Conservation (phyloP, 2,888 invertebrate species). For the Melanargia galathea region DNA sequence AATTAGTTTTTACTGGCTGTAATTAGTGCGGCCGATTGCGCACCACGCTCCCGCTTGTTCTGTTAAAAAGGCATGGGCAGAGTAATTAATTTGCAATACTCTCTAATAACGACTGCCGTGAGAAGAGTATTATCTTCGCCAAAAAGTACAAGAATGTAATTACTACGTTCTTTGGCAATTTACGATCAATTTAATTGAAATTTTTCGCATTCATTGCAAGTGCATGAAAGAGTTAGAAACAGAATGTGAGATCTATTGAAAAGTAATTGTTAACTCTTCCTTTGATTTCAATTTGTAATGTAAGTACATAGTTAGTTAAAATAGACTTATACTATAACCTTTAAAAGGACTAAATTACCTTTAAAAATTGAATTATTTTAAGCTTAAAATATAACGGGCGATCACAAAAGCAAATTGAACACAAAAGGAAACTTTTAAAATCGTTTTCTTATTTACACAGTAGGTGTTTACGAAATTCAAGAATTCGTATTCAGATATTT, state of each 20-base stretch:
- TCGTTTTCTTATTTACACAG: slow-evolving; percentile 5
- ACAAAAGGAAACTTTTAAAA: neutral
- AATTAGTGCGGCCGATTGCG: slow-evolving; percentile 64
- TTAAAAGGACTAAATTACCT: too few species aligned
- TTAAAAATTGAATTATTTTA: neutral
- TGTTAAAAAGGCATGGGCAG: slow-evolving; percentile 48
- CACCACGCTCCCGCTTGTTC: slow-evolving; percentile 44
- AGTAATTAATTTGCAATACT: slow-evolving; percentile 44
- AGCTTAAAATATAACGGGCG: neutral
- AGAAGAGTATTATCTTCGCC: slow-evolving; percentile 7
- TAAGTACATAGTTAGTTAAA: neutral
- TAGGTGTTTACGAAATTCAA: neutral
- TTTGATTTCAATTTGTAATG: neutral
- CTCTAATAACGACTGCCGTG: slow-evolving; percentile 31
- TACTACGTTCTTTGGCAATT: slow-evolving; percentile 17
- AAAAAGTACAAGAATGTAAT: slow-evolving; percentile 18
- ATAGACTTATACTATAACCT: neutral
- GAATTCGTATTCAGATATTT: slow-evolving; percentile 10
- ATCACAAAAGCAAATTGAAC: neutral
- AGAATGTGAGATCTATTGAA: too few species aligned
- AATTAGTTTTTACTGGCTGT: slow-evolving; percentile 38
- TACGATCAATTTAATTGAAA: slow-evolving; percentile 22
- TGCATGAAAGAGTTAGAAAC: neutral
- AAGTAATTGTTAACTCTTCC: slow-evolving; percentile 5
- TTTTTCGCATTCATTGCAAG: slow-evolving; percentile 6